A percentile compares a stretch with the other conserved stretches of the same genome.
Conservation (phyloP, 2,113 vertebrate genomes). For the Rissa tridactyla region DNA sequence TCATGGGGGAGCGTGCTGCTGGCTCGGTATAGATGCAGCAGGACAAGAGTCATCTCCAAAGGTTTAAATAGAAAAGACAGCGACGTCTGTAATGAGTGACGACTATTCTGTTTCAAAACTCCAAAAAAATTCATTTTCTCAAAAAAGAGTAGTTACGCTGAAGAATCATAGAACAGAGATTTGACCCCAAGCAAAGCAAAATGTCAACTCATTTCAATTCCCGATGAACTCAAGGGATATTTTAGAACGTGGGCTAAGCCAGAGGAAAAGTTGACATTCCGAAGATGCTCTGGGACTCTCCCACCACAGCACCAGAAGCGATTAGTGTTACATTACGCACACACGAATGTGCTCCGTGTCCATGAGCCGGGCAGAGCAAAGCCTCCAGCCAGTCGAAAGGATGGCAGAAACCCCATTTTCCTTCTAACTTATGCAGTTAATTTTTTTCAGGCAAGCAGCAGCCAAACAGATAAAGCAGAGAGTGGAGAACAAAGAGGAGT, state of each 20-base stretch:
- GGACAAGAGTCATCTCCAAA: not conserved
- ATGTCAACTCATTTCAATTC: not conserved
- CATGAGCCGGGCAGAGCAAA: not conserved
- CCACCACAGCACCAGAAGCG: not conserved
- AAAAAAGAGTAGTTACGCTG: not conserved
- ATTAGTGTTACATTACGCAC: fast-evolving
- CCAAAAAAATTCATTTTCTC: not conserved
- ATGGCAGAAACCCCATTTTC: not conserved
- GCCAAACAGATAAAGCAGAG: not conserved
- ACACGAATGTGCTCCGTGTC: not conserved
- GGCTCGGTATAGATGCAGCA: not conserved
- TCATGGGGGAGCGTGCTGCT: fast-evolving
- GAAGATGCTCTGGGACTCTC: not conserved
- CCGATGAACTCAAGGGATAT: not conserved
- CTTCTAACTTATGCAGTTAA: not conserved
- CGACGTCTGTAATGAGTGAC: not conserved
- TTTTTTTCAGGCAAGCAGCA: not conserved
- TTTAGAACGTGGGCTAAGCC: not conserved
- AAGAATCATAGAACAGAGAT: not conserved
- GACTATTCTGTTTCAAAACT: not conserved
- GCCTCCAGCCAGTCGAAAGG: not conserved
- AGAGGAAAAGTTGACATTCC: not conserved
- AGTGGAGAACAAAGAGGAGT: not conserved
- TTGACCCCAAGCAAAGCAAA: not conserved
- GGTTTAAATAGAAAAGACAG: not conserved